phyloP scores from a whole-genome alignment of 2,888 invertebrate species.

The Drosophila recens region DNA sequence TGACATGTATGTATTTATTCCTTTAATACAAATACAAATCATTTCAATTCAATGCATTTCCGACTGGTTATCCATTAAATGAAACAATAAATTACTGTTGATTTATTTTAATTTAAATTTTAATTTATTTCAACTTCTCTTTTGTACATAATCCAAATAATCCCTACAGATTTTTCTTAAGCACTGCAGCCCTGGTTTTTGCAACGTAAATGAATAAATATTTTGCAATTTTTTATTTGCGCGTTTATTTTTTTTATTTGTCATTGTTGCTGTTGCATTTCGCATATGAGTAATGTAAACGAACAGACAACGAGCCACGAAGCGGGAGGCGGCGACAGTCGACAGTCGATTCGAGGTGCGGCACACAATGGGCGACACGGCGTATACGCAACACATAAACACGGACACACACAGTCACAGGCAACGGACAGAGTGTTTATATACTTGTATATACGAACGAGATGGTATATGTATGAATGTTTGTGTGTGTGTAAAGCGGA shows the following conservation, averaged over 20 bases:
- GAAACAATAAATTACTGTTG: not conserved
- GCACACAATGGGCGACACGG: conserved; percentile 74
- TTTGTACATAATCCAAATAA: not conserved
- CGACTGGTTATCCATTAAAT: not conserved
- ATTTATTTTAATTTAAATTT: not conserved
- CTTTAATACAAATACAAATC: too few relatives aligned
- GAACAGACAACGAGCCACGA: conserved; percentile 49
- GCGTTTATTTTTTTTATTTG: conserved; percentile 22
- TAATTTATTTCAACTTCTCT: not conserved
- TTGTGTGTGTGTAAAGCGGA: conserved; percentile 66
- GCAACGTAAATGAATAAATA: conserved; percentile 70
- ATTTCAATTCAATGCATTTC: not conserved
- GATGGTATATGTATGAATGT: conserved; percentile 22
- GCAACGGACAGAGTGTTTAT: conserved; percentile 46
- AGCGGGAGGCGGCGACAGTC: conserved; percentile 13
- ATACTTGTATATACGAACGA: conserved; percentile 27
- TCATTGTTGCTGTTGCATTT: conserved; percentile 34
- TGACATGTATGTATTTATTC: too few relatives aligned
- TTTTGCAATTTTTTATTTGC: conserved; percentile 62
- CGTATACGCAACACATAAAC: conserved; percentile 65
- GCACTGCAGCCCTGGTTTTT: conserved; percentile 57
- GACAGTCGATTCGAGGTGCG: conserved; percentile 57
- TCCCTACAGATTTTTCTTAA: not conserved
- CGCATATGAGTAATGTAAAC: conserved; percentile 73
- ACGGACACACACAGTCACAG: conserved; percentile 23